Percentiles rank a stretch among this genome's conserved stretches.
These are phyloP conservation scores for Atractosteus spatula DNA, from an alignment of 2,113 vertebrate genomes.

Conservation along the genomic window DNA sequence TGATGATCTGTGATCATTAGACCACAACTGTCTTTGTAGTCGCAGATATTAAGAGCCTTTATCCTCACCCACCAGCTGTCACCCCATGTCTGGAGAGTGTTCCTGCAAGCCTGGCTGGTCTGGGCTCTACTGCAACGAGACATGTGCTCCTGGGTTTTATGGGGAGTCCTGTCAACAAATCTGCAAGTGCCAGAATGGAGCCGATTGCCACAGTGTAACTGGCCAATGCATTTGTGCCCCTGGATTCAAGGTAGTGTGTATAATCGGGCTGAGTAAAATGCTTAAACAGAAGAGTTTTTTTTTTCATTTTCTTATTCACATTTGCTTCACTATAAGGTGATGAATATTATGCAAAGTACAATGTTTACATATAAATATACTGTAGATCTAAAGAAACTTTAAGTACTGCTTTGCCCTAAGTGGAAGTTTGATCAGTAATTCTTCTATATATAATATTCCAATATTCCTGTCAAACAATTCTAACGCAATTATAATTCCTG, in stretches of 20 bases:
- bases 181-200: conserved; percentile 92
- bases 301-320: too few species aligned
- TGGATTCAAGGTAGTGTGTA: conserved; percentile 82
- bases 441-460: too few species aligned
- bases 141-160: conserved; percentile 85
- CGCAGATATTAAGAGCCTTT: conserved; percentile 53
- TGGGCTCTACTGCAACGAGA: conserved; percentile 94
- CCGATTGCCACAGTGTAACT: conserved; percentile 87
- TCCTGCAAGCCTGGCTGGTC: conserved; percentile 86
- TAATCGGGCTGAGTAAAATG: too few species aligned
- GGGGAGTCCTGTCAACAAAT: conserved; percentile 86
- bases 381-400: too few species aligned
- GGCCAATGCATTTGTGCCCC: conserved; percentile 90
- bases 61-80: conserved; percentile 78
- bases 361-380: too few species aligned
- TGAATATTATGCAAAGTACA: too few species aligned
- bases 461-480: too few species aligned
- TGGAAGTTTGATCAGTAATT: too few species aligned
- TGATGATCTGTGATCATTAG: conserved; percentile 5
- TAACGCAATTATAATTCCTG: too few species aligned
- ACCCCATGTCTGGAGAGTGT: conserved; percentile 95
- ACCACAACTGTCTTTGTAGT: conserved; percentile 38
- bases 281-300: too few species aligned
- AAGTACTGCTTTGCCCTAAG: too few species aligned
- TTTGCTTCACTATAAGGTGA: too few species aligned